Conservation (phyloP, 2,797 vertebrate species). For the Neomorphus geoffroyi region DNA sequence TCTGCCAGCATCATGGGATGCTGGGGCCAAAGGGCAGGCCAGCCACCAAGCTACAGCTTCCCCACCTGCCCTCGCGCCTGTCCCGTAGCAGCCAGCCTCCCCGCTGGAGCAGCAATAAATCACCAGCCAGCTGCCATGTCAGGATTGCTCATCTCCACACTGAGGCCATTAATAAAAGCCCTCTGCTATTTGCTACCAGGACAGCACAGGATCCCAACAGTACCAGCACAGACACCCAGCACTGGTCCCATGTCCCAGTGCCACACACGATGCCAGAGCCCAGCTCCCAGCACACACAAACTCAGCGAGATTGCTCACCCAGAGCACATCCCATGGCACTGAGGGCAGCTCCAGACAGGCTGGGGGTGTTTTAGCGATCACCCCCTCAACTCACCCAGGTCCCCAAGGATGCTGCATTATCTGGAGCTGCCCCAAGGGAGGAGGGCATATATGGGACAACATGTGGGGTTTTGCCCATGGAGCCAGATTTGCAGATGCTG, state of each 20-base stretch:
- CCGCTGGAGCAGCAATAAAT: not conserved
- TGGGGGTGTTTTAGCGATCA: not conserved
- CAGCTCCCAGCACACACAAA: not conserved
- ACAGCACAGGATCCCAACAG: not conserved
- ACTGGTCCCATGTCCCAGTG: fast-evolving
- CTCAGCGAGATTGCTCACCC: not conserved
- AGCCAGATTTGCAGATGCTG: not conserved
- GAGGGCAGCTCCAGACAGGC: not conserved
- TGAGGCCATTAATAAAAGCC: not conserved
- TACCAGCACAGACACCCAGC: fast-evolving
- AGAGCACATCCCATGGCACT: not conserved
- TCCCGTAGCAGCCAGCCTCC: fast-evolving
- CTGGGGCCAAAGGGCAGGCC: not conserved
- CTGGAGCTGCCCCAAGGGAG: not conserved
- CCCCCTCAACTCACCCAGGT: not conserved
- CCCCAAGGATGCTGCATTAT: not conserved
- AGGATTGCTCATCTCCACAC: not conserved
- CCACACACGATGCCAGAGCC: not conserved
- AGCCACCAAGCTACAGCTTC: not conserved
- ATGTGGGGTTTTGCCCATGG: not conserved
- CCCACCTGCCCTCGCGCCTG: not conserved
- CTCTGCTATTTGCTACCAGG: not conserved
- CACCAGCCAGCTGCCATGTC: fast-evolving
- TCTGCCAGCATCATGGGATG: fast-evolving
- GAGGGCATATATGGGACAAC: not conserved